Evolutionary conservation across 2,113 vertebrate genomes (phyloP).

Genomic region (Ammodytes marinus): DNA sequence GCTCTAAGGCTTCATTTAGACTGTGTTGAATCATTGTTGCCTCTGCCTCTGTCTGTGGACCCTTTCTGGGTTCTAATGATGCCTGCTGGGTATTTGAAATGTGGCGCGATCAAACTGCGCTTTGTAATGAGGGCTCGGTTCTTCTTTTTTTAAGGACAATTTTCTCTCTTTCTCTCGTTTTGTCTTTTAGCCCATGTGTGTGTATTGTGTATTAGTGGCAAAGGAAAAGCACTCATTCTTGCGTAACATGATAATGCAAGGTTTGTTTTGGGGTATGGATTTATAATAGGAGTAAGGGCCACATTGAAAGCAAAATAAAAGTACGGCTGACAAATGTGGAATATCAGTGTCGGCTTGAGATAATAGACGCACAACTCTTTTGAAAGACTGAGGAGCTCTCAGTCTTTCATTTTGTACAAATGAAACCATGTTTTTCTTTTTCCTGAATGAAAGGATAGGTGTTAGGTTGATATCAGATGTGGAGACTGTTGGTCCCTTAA

Average conservation of each 20-base stretch:
- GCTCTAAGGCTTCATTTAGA: constrained; percentile 78
- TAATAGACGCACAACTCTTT: constrained; percentile 13
- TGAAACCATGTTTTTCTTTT: constrained; percentile 53
- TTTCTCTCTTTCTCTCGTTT: constrained; percentile 43
- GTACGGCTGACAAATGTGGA: constrained; percentile 20
- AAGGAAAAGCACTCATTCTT: constrained; percentile 46
- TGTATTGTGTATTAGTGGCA: constrained; percentile 20
- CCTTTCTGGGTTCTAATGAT: constrained; percentile 77
- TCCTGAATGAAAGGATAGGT: constrained; percentile 59
- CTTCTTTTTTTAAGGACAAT: constrained; percentile 61
- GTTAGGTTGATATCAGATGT: constrained; percentile 51
- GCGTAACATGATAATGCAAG: constrained; percentile 33
- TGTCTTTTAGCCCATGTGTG: constrained; percentile 35
- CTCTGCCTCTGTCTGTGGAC: constrained; percentile 72
- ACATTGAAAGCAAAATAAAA: constrained; percentile 36
- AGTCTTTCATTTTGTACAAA: constrained; percentile 48
- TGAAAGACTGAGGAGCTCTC: constrained; percentile 28
- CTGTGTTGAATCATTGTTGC: constrained; percentile 74
- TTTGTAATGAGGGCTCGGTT: constrained; percentile 71
- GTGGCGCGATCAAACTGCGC: constrained; percentile 60
- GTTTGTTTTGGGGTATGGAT: neutral
- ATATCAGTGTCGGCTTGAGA: constrained; percentile 27
- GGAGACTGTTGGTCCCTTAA: constrained; percentile 57
- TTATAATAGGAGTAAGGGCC: constrained; percentile 27
- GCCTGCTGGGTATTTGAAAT: constrained; percentile 79